Conservation (phyloP, 2,113 vertebrate genomes). For the Microtus ochrogaster region DNA sequence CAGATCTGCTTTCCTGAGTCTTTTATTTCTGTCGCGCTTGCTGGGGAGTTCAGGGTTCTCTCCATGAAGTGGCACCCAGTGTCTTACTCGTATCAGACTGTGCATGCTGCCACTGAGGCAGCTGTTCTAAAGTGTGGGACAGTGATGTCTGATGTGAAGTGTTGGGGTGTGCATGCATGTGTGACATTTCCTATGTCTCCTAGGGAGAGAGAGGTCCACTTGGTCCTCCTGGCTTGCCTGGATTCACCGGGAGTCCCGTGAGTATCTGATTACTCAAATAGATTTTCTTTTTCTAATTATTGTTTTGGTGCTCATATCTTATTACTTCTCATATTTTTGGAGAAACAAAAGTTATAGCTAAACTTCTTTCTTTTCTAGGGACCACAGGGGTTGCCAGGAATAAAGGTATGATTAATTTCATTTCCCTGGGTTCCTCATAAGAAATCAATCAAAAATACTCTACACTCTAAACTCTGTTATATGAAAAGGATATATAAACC, state of each 20-base stretch:
- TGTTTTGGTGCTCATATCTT: background rate
- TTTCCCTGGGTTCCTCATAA: background rate
- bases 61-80: accelerated
- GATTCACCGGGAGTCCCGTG: constrained; percentile 92
- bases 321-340: background rate
- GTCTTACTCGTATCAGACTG: background rate
- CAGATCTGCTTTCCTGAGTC: accelerated
- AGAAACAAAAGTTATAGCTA: constrained; percentile 24
- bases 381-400: constrained; percentile 90
- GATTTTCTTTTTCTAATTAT: background rate
- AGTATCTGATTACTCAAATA: constrained; percentile 75
- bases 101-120: background rate
- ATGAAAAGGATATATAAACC: background rate
- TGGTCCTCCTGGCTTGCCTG: constrained; percentile 90
- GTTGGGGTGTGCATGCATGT: background rate
- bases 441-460: background rate
- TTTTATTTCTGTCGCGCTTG: background rate
- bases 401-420: constrained; percentile 89
- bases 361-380: constrained; percentile 88
- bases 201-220: constrained; percentile 94
- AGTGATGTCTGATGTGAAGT: background rate
- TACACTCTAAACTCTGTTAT: background rate
- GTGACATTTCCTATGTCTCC: constrained; percentile 68
- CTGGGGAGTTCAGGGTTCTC: background rate
- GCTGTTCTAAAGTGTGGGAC: background rate